Percentiles rank a stretch among this genome's conserved stretches.
Conservation (phyloP, 2,113 vertebrate species). For the Sigmodon hispidus region DNA sequence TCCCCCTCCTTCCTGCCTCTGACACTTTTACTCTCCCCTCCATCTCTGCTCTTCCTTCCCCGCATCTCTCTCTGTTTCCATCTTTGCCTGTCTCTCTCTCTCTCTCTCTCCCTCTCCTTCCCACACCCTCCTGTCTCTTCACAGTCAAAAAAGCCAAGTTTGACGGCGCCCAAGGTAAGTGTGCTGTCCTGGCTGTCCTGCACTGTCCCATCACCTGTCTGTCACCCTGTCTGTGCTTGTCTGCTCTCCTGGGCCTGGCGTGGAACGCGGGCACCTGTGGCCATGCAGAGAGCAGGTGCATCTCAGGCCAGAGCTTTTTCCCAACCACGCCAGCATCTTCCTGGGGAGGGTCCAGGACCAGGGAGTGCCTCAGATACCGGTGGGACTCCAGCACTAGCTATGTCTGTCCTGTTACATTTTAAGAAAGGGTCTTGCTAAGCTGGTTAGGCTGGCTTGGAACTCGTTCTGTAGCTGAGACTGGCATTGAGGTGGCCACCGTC, state of each 20-base stretch:
- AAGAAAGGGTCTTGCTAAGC: not conserved
- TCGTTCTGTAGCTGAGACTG: not conserved
- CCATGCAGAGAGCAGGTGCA: not conserved
- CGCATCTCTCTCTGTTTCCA: not conserved
- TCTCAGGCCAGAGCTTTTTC: not conserved
- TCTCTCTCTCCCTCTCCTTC: not conserved
- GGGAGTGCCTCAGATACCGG: not conserved
- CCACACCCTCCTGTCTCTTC: slow-evolving; percentile 74
- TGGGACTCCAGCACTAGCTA: not conserved
- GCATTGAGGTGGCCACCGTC: not conserved
- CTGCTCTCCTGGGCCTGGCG: not conserved
- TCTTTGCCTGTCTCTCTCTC: not conserved
- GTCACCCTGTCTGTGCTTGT: slow-evolving; percentile 8
- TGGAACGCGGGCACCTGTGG: not conserved
- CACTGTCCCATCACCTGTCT: not conserved
- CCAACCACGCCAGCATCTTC: not conserved
- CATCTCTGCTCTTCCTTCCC: not conserved
- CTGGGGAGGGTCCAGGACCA: not conserved
- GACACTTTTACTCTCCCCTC: not conserved
- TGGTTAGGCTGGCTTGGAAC: not conserved
- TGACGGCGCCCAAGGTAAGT: slow-evolving; percentile 97
- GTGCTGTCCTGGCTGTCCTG: not conserved
- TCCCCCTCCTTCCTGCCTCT: not conserved
- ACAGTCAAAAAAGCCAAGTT: slow-evolving; percentile 99
- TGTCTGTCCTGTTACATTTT: not conserved